Evolutionary conservation across 2,113 vertebrate species (phyloP).

Genomic region (Tichodroma muraria): DNA sequence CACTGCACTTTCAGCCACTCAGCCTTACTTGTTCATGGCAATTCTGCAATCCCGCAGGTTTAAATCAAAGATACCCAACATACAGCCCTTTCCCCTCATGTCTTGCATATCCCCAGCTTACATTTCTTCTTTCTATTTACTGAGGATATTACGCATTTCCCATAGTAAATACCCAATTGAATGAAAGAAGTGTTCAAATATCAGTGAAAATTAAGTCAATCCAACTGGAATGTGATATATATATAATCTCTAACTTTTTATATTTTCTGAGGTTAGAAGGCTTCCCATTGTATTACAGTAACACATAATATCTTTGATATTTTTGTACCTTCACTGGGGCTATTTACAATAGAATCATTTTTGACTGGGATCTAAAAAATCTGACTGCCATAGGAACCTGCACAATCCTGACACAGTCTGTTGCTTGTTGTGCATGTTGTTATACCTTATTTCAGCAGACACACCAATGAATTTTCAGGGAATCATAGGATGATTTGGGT

Average conservation of each 20-base stretch:
- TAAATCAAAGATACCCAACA: neutral
- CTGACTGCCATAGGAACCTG: neutral
- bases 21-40: neutral
- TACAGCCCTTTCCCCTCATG: neutral
- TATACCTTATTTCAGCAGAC: neutral
- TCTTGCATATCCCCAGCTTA: neutral
- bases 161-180: neutral
- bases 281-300: neutral
- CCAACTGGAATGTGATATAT: neutral
- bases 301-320: neutral
- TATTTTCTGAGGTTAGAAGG: neutral
- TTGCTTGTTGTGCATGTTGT: neutral
- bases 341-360: neutral
- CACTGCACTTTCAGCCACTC: neutral
- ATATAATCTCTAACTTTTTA: neutral
- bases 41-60: neutral
- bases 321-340: neutral
- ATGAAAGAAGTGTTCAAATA: neutral
- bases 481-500: neutral
- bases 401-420: neutral
- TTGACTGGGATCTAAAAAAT: neutral
- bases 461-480: neutral
- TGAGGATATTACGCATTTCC: neutral
- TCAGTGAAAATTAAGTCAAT: neutral
- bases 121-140: neutral